A percentile compares a stretch with the other conserved stretches of the same genome.
Conservation (phyloP, 2,888 invertebrate genomes). For the Spialia ferax region DNA sequence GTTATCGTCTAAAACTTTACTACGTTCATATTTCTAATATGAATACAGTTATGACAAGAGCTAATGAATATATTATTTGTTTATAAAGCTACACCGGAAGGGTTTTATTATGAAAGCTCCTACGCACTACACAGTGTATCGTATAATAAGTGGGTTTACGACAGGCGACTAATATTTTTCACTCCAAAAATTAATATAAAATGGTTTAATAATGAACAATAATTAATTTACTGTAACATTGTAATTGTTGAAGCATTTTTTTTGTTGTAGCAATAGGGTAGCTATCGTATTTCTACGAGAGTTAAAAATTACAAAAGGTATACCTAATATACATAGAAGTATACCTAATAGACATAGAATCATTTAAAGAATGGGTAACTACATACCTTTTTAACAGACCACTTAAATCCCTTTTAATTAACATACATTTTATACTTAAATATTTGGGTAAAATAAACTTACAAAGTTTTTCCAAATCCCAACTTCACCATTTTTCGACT, state of each 20-base stretch:
- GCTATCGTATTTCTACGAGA: too few relatives aligned
- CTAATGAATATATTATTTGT: slow-evolving; percentile 48
- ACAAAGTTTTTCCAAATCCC: not conserved
- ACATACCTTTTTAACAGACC: too few relatives aligned
- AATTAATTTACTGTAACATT: too few relatives aligned
- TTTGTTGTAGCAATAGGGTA: too few relatives aligned
- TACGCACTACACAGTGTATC: slow-evolving; percentile 41
- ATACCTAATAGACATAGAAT: too few relatives aligned
- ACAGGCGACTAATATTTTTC: slow-evolving; percentile 11
- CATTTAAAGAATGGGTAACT: too few relatives aligned
- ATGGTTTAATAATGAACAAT: too few relatives aligned
- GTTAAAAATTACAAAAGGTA: too few relatives aligned
- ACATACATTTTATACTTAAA: too few relatives aligned
- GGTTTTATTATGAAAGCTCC: slow-evolving; percentile 45
- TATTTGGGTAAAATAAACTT: not conserved
- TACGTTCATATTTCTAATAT: slow-evolving; percentile 41
- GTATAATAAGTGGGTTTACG: not conserved
- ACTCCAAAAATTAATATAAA: not conserved
- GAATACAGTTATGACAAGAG: slow-evolving; percentile 44
- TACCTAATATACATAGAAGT: too few relatives aligned
- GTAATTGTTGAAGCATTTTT: too few relatives aligned
- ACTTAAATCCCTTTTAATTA: too few relatives aligned
- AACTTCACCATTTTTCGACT: not conserved
- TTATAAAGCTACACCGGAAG: slow-evolving; percentile 43
- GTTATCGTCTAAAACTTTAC: slow-evolving; percentile 33